Base-by-base conservation (phyloP, 1,140 invertebrate genomes). In the Neodiprion fabricii region DNA sequence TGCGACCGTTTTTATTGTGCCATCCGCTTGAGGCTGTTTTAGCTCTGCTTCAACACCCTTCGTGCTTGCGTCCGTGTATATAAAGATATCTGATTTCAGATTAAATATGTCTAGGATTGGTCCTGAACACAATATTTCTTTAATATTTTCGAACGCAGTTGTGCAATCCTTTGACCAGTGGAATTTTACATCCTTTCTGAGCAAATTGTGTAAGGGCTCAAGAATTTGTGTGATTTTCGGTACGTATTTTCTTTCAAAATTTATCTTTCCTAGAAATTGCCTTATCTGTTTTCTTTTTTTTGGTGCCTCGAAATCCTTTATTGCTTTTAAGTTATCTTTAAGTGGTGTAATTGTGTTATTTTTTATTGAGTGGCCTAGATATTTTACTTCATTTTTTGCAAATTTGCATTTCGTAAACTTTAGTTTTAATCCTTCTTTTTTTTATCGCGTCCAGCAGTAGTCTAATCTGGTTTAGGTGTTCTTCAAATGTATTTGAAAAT, bases 61-160 rank as follows among this genome's bases (percentile, higher is more conserved):
- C 17, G 75, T 66, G 67, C 76, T 77, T 28, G 75, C 78, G 53
- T 80, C 76, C 21, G 79, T 80, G 40, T 75, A 78, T 70, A 80
- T 79, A 50, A 48, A 71, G 68, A 77, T 79, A 49, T 73, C 67
- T 67, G 67, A 21, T 49, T 72, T 48, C 53, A 70, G 76, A 72
- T 80, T 66, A 71, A 77, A 80, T 7, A 80, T 78, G 23, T 72
- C 73, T 48, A 78, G 70, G 17, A 17, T 0, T 17, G 17, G 17
- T 17, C 17, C 17, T 17, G 17, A 17, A 17, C 17, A 17, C 17
- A 50, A 70, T 66, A 72, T 48, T 48, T 73, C 14, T 78, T 76
- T 78, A 68, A 72, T 73, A 47, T 68, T 53, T 23, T 78, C 14
- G 72, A 78, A 76, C 9, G 70, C 48, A 11, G 70, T 61, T 67